Conservation (phyloP, 2,797 vertebrate species). For the Xenentodon cancila region DNA sequence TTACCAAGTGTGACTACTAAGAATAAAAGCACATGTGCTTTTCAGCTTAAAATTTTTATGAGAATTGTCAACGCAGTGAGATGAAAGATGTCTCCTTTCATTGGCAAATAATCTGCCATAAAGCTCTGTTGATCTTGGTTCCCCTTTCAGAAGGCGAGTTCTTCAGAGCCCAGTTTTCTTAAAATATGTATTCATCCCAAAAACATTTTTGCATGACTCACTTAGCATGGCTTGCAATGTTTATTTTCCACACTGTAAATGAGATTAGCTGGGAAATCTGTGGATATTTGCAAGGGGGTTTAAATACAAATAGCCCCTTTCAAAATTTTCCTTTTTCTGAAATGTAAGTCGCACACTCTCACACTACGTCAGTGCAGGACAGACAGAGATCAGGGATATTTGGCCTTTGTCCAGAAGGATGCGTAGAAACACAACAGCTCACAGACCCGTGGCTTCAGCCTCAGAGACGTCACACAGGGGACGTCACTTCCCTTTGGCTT, state of each 20-base stretch:
- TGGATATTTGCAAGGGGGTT: slow-evolving; percentile 40
- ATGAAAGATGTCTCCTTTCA: slow-evolving; percentile 35
- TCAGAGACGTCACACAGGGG: slow-evolving; percentile 49
- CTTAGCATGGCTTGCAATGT: neutral
- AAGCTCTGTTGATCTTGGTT: slow-evolving; percentile 53
- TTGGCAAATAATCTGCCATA: slow-evolving; percentile 38
- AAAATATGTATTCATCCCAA: slow-evolving; percentile 13
- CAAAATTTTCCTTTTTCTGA: slow-evolving; percentile 34
- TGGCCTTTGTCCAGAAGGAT: slow-evolving; percentile 65
- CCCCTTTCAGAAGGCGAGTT: slow-evolving; percentile 36
- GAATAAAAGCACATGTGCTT: slow-evolving; percentile 35
- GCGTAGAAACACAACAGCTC: slow-evolving; percentile 69
- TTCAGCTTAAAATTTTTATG: slow-evolving; percentile 19
- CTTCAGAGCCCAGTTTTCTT: slow-evolving; percentile 31
- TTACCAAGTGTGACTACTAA: no score
- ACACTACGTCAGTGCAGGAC: slow-evolving; percentile 35
- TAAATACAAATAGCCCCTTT: slow-evolving; percentile 24
- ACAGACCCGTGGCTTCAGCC: slow-evolving; percentile 70
- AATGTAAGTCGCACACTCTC: slow-evolving; percentile 44
- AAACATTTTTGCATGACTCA: slow-evolving; percentile 18
- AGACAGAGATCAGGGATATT: slow-evolving; percentile 37
- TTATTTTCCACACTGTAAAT: slow-evolving; percentile 17
- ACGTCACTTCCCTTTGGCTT: slow-evolving; percentile 27
- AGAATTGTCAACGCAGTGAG: slow-evolving; percentile 11
- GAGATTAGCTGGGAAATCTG: slow-evolving; percentile 29